Percentiles rank a stretch among this genome's conserved stretches.
phyloP scores from a whole-genome alignment of 2,888 invertebrate species.

The Arctia plantaginis region DNA sequence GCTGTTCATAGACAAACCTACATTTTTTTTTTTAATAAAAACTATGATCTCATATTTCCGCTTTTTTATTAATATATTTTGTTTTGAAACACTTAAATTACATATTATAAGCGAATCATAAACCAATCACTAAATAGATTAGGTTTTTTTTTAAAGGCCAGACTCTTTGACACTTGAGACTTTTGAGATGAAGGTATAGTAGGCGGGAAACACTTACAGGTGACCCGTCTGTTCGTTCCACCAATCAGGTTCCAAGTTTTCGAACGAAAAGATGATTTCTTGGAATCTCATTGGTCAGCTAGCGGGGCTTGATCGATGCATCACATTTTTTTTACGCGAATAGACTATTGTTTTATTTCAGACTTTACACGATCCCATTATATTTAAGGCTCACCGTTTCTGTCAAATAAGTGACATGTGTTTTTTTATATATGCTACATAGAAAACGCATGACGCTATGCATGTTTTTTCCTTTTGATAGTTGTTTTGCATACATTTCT shows the following conservation, averaged over 20 bases:
- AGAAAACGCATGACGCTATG: constrained; percentile 5
- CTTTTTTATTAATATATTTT: constrained; percentile 24
- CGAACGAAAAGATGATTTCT: too few species aligned
- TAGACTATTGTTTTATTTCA: background rate
- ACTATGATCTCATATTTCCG: constrained; percentile 16
- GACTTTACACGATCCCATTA: background rate
- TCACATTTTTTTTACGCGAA: background rate
- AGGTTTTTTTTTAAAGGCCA: background rate
- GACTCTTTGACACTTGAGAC: background rate
- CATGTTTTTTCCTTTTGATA: background rate
- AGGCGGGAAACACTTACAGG: background rate
- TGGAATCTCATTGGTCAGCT: too few species aligned
- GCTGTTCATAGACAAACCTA: constrained; percentile 33
- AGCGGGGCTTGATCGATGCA: background rate
- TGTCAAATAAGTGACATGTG: background rate
- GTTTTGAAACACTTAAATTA: background rate
- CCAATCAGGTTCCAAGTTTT: too few species aligned
- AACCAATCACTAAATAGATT: background rate
- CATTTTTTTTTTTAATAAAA: constrained; percentile 14
- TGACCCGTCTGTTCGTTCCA: background rate
- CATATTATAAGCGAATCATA: background rate
- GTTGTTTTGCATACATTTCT: background rate
- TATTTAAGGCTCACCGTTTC: background rate
- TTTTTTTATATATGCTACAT: background rate
- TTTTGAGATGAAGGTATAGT: background rate